Conservation (phyloP, 2,113 vertebrate species). For the Catagonus wagneri region DNA sequence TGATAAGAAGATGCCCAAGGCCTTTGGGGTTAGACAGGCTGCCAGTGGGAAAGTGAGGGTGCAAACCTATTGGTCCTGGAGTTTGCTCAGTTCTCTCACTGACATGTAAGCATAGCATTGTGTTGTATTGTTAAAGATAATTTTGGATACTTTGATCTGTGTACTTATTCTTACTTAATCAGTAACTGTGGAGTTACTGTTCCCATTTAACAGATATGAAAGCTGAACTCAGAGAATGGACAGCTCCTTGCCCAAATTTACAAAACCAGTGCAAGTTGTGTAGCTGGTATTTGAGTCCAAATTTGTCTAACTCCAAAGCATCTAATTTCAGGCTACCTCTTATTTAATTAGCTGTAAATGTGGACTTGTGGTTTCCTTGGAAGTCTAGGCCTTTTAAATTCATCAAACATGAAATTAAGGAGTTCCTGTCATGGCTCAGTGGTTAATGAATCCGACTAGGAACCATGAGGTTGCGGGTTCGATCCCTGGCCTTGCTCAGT, state of each 20-base stretch:
- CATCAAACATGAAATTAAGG: too few species aligned
- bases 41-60: neutral
- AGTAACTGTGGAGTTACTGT: neutral
- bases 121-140: neutral
- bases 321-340: neutral
- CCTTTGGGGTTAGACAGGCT: neutral
- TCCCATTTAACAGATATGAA: neutral
- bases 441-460: too few species aligned
- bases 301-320: neutral
- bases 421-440: too few species aligned
- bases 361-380: conserved; percentile 5
- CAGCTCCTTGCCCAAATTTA: neutral
- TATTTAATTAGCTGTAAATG: neutral
- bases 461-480: too few species aligned
- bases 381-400: neutral
- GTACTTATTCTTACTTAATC: neutral
- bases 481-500: too few species aligned
- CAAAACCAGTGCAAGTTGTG: neutral
- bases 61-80: neutral
- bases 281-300: neutral
- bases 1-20: neutral
- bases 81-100: neutral
- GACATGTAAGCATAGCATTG: neutral
- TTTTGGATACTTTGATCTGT: neutral
- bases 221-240: conserved; percentile 23